These are phyloP conservation scores for Melanotaenia maccullochi DNA, from an alignment of 2,797 vertebrate genomes.

Conservation along the genomic window DNA sequence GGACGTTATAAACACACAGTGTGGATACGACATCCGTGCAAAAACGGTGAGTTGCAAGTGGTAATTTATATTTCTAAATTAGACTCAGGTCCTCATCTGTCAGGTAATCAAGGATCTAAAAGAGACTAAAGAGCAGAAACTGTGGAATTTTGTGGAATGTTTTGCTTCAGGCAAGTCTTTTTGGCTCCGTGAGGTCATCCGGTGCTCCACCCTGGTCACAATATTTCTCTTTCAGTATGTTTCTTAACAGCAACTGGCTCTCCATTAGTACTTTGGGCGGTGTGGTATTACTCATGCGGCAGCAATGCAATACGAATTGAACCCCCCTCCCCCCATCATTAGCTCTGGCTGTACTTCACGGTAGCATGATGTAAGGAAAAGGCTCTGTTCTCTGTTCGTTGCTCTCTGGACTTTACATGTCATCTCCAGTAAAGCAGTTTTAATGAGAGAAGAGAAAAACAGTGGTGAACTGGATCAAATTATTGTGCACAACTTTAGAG, in stretches of 20 bases:
- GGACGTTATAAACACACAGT: slow-evolving; percentile 99
- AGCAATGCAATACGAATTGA: slow-evolving; percentile 67
- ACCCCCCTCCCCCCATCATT: slow-evolving; percentile 54
- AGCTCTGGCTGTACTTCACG: slow-evolving; percentile 57
- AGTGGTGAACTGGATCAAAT: neutral
- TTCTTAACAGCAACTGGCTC: slow-evolving; percentile 66
- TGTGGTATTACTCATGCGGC: slow-evolving; percentile 77
- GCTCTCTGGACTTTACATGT: slow-evolving; percentile 55
- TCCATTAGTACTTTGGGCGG: slow-evolving; percentile 51
- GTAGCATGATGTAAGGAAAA: slow-evolving; percentile 63
- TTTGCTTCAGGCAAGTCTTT: slow-evolving; percentile 19
- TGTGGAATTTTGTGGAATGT: slow-evolving; percentile 7
- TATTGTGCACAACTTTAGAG: slow-evolving; percentile 18
- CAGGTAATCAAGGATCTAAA: slow-evolving; percentile 4
- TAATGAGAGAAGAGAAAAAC: slow-evolving; percentile 35
- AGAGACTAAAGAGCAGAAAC: neutral
- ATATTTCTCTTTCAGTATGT: slow-evolving; percentile 57
- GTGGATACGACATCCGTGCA: slow-evolving; percentile 96
- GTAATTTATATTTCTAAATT: neutral
- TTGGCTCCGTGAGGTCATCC: slow-evolving; percentile 59
- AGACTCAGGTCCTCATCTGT: slow-evolving; percentile 1
- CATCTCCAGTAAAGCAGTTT: slow-evolving; percentile 35
- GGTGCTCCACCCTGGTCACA: slow-evolving; percentile 65
- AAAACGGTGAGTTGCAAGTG: slow-evolving; percentile 88
- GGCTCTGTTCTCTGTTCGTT: slow-evolving; percentile 37